Evolutionary conservation across 2,797 vertebrate genomes (phyloP).

Genomic region (Cyclopterus lumpus): DNA sequence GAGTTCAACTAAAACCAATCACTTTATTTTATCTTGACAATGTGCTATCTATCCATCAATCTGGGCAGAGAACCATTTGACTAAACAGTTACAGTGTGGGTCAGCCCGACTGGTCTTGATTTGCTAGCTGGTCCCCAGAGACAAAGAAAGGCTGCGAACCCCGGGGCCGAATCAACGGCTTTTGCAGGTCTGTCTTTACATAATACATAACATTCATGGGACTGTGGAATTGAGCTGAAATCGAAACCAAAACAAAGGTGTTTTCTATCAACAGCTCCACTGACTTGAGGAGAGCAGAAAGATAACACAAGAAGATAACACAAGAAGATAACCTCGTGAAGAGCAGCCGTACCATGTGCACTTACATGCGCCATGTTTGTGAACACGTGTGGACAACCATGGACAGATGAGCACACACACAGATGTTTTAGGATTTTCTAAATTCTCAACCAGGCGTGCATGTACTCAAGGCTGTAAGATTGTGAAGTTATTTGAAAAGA

Average conservation of each 20-base stretch:
- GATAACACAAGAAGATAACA: constrained; percentile 32
- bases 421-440: background rate
- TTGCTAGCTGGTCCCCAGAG: background rate
- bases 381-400: constrained; percentile 26
- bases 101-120: background rate
- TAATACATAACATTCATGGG: constrained; percentile 3
- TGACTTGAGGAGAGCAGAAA: constrained; percentile 9
- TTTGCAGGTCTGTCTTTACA: constrained; percentile 12
- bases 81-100: background rate
- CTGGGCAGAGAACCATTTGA: background rate
- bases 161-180: background rate
- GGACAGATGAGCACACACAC: background rate
- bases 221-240: constrained; percentile 14
- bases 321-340: constrained; percentile 4
- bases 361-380: constrained; percentile 19
- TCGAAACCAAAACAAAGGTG: constrained; percentile 22
- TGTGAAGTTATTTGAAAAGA: background rate
- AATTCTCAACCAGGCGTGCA: background rate
- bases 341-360: constrained; percentile 33
- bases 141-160: background rate
- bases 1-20: background rate
- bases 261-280: constrained; percentile 15
- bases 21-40: constrained; percentile 8
- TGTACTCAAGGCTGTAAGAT: background rate
- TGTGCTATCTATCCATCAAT: background rate